Evolutionary conservation across 2,888 invertebrate species (phyloP), one percentile per base, ranked within the genome.

Genomic region (Cylloceria caligata): DNA sequence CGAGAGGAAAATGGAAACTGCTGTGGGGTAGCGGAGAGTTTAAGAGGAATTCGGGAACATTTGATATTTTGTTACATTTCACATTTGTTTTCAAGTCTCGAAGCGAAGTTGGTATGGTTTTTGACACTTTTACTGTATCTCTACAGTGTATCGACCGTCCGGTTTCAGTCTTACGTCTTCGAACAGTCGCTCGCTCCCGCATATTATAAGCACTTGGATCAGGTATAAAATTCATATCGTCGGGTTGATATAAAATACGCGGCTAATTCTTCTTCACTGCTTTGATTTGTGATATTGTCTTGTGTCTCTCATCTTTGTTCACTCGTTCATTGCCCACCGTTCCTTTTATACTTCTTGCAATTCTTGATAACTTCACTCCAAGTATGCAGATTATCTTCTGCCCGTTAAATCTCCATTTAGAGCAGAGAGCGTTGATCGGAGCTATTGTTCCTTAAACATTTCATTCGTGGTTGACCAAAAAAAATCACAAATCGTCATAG

Each of bases 11-110:
- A 45, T 72, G 30, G 30, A 65, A 64, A 45, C 39, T 9, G 13
- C 11, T 55, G 30, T 52, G 67, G 34, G 19, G 49, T 39, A 64
- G 65, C n/a, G 60, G 65, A 19, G 68, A 68, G 57, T 75, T 71
- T 47, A 49, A 27, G 42, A 49, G 47, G 45, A 24, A 49, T 36
- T 62, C 34, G 72, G 79, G 42, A 49, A 80, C 36, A 78, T 73
- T 79, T 64, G 71, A 73, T 60, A 77, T 57, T 71, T 49, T 30
- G 57, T 75, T 42, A 42, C 27, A 64, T 36, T 30, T 34, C 27
- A 27, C 34, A 36, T 57, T 49, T 55, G 36, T 47, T 75, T 79
- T 65, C 65, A 69, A 74, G 21, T 67, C 52, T 69, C 52, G 64
- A 74, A 64, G 19, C 65, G 67, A 72, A 55, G 47, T 36, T 34